Base-by-base conservation (phyloP, 2,113 vertebrate genomes). In the Corvus moneduloides region DNA sequence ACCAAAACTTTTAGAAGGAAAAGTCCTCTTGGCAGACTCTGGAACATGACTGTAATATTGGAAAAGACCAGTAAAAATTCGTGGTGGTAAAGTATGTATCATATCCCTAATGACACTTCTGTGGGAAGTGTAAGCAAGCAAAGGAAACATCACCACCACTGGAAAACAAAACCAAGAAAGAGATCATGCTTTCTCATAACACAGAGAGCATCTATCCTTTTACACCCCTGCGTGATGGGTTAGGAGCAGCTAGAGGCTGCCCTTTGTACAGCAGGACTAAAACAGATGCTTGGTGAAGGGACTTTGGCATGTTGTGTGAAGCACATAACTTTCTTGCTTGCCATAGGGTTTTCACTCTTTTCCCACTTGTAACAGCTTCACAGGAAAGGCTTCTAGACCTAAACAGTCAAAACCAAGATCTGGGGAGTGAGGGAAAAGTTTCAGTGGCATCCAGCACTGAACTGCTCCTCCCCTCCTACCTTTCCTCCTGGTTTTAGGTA, bases 151-250 rank as follows among this genome's bases (percentile, higher is more conserved):
- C 28, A 41, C 6, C 17, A 58, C 21, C 46, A 24, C 4, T 35
- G 32, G 18, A 43, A 86, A 49, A 21, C n/a, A 58, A 69, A 83
- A 46, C 18, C 6, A 52, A 66, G 41, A 13, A 52, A 66, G 41
- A 13, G 11, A 12, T 84, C 10, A 17, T 6, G 2, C 28, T 35
- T 23, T 61, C 51, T 63, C 0, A 0, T 20, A n/a, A 54, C 11
- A 46, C 20, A 49, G 72, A 84, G 11, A 67, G 14, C 11, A 84
- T 13, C 28, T 12, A 10, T 44, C 51, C 10, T 64, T 72, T 72
- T 11, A 39, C 21, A 51, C 24, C 23, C 10, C 49, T 32, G 24
- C n/a, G 10, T 76, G 68, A 27, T 39, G 77, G 6, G 35, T 4
- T 88, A 46, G 67, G 39, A 85, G 19, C 44, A 55, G 46, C 54